These are phyloP conservation scores for Cheilosia variabilis DNA, from an alignment of 2,888 invertebrate species.

Conservation along the genomic window DNA sequence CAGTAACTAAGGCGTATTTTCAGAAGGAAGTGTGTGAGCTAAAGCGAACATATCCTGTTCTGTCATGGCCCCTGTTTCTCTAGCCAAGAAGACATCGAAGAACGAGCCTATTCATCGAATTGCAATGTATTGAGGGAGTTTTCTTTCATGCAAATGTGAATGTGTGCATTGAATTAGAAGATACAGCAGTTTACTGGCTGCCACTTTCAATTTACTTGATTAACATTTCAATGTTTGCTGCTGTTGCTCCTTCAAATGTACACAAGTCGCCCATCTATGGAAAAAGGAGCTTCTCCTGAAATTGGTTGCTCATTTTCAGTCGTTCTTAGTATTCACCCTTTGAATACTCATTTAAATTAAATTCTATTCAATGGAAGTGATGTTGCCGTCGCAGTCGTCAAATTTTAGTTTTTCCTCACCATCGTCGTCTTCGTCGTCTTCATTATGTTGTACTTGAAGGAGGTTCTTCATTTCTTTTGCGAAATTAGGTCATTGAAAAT, in stretches of 20 bases:
- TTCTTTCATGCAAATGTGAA: constrained; percentile 50
- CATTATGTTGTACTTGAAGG: constrained; percentile 28
- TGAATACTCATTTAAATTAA: constrained; percentile 70
- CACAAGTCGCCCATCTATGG: background rate
- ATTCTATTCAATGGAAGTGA: constrained; percentile 63
- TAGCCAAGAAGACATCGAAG: background rate
- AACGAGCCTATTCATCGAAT: constrained; percentile 42
- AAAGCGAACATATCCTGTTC: constrained; percentile 28
- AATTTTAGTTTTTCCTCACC: background rate
- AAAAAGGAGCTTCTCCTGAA: constrained; percentile 28
- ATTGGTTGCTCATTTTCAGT: constrained; percentile 62
- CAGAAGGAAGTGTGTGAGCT: constrained; percentile 19
- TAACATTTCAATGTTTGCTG: constrained; percentile 67
- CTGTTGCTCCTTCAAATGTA: constrained; percentile 32
- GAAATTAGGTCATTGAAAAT: constrained; percentile 61
- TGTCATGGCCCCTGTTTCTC: background rate
- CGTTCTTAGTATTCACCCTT: constrained; percentile 50
- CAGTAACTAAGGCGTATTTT: constrained; percentile 14
- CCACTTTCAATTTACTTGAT: constrained; percentile 71
- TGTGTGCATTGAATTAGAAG: constrained; percentile 61
- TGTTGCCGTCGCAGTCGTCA: constrained; percentile 30
- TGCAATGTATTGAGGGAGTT: constrained; percentile 39
- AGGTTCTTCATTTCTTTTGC: constrained; percentile 24
- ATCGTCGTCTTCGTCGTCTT: constrained; percentile 23
- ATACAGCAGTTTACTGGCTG: constrained; percentile 56